Evolutionary conservation across 2,113 vertebrate genomes (phyloP).

Genomic region (Nothoprocta perdicaria): DNA sequence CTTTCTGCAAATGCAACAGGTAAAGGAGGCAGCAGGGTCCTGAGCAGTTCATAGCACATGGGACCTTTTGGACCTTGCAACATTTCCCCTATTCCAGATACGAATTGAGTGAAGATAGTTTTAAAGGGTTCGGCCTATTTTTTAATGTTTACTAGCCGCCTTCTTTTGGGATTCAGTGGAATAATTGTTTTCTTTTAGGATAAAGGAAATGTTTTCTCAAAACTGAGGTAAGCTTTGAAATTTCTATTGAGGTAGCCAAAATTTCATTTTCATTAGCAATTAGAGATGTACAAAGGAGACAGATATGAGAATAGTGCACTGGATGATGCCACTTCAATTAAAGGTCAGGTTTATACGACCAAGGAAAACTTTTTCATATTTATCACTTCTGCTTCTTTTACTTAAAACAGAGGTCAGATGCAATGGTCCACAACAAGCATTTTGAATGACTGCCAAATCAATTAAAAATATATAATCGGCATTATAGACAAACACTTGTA

Average conservation of each 20-base stretch:
- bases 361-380: not conserved
- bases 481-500: not conserved
- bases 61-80: not conserved
- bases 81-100: not conserved
- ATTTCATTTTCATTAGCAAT: not conserved
- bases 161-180: not conserved
- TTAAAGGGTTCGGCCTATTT: not conserved
- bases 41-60: accelerated
- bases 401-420: not conserved
- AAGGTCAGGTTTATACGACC: not conserved
- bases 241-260: not conserved
- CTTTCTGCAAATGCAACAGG: not conserved
- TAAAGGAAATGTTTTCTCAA: not conserved
- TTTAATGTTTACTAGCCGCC: not conserved
- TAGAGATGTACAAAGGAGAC: not conserved
- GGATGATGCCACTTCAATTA: not conserved
- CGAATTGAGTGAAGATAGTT: not conserved
- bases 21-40: not conserved
- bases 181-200: not conserved
- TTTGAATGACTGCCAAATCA: not conserved
- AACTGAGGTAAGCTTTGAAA: not conserved
- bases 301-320: not conserved
- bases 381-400: not conserved
- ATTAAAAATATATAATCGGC: not conserved
- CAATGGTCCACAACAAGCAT: not conserved